Evolutionary conservation across 2,797 vertebrate genomes (phyloP).

Genomic region (Diplodus sargus): DNA sequence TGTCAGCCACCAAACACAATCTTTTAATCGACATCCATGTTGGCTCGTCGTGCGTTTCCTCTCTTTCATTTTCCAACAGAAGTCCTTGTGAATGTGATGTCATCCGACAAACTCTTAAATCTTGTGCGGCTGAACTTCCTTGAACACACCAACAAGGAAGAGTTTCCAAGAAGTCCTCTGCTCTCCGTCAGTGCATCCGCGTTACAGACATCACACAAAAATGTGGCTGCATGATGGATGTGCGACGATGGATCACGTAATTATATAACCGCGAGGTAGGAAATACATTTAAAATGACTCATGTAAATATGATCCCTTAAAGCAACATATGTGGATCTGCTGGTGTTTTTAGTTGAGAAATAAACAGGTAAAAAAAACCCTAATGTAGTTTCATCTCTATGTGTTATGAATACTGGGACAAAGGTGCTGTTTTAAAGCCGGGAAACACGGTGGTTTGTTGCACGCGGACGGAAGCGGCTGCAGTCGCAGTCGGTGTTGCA

Average conservation of each 20-base stretch:
- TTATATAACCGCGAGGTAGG: neutral
- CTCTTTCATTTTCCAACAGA: neutral
- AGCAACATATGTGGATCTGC: neutral
- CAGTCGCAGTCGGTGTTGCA: conserved; percentile 31
- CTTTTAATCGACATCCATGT: neutral
- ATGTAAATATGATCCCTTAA: neutral
- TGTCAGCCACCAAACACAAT: neutral
- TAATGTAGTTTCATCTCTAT: too few species aligned
- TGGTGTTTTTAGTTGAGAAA: neutral
- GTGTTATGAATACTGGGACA: neutral
- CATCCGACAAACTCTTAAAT: neutral
- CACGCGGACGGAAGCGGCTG: conserved; percentile 34
- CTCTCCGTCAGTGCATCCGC: neutral
- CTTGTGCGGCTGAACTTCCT: neutral
- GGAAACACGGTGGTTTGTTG: conserved; percentile 26
- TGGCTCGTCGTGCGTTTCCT: neutral
- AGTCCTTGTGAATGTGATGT: neutral
- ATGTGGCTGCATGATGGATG: neutral
- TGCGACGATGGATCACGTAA: neutral
- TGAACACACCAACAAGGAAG: neutral
- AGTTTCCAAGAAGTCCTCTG: neutral
- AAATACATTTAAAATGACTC: neutral
- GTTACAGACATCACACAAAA: conserved; percentile 6
- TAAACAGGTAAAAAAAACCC: neutral
- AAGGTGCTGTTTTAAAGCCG: conserved; percentile 13